Evolutionary conservation across 2,113 vertebrate genomes (phyloP).

Genomic region (Coracopsis vasa): DNA sequence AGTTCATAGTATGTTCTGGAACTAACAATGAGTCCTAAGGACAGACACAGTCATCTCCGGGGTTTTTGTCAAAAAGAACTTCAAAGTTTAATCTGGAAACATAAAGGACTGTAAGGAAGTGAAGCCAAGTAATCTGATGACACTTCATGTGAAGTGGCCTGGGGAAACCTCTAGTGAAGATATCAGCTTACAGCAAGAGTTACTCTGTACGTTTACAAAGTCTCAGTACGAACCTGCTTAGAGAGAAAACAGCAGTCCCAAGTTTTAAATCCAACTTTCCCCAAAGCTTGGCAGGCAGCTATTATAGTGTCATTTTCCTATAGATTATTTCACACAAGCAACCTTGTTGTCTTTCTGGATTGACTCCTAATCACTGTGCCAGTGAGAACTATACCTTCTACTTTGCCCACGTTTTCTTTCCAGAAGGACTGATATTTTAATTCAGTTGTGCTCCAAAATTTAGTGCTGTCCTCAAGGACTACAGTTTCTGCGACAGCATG

Average conservation of each 20-base stretch:
- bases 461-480: not conserved
- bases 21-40: not conserved
- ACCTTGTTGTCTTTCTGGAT: not conserved
- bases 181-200: not conserved
- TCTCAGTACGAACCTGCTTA: not conserved
- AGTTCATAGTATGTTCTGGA: not conserved
- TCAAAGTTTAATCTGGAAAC: not conserved
- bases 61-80: not conserved
- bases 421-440: not conserved
- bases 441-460: not conserved
- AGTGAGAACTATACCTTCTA: not conserved
- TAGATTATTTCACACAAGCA: not conserved
- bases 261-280: not conserved
- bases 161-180: not conserved
- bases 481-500: not conserved
- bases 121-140: not conserved
- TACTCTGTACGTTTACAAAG: not conserved
- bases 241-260: not conserved
- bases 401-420: not conserved
- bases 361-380: not conserved
- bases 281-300: not conserved
- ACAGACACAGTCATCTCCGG: not conserved
- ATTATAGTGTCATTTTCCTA: not conserved
- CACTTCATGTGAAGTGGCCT: not conserved
- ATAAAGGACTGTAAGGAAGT: not conserved